phyloP scores from a whole-genome alignment of 2,113 vertebrate species.

The Vanacampus margaritifer region DNA sequence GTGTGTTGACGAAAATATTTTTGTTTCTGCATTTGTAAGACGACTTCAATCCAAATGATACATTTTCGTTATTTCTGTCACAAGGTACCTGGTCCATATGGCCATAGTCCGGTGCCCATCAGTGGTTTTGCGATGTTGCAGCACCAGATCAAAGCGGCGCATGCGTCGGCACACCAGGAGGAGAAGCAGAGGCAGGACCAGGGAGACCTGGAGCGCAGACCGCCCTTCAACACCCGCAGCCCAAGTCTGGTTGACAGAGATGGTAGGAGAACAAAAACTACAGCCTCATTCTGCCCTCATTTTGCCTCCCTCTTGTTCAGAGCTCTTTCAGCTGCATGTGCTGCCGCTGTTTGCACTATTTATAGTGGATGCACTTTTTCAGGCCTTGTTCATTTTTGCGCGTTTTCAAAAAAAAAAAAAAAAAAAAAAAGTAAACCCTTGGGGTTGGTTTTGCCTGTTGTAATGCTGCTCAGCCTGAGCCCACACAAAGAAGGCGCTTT shows the following conservation, averaged over 20 bases:
- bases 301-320: slow-evolving; percentile 6
- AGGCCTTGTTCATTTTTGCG: slow-evolving; percentile 22
- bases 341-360: slow-evolving; percentile 33
- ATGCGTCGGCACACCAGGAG: slow-evolving; percentile 87
- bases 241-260: slow-evolving; percentile 85
- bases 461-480: slow-evolving; percentile 20
- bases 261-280: slow-evolving; percentile 68
- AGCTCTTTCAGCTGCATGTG: slow-evolving; percentile 9
- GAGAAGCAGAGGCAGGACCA: slow-evolving; percentile 92
- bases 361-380: slow-evolving; percentile 27
- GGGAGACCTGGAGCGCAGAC: slow-evolving; percentile 80
- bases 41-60: not conserved
- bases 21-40: not conserved
- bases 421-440: slow-evolving; percentile 1
- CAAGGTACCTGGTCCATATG: slow-evolving; percentile 77
- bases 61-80: not conserved
- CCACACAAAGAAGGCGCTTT: slow-evolving; percentile 17
- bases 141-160: slow-evolving; percentile 91
- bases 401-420: slow-evolving; percentile 3
- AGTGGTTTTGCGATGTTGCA: slow-evolving; percentile 90
- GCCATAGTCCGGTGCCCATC: slow-evolving; percentile 76
- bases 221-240: slow-evolving; percentile 77
- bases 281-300: slow-evolving; percentile 5
- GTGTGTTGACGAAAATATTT: too few relatives aligned
- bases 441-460: slow-evolving; percentile 12